Evolutionary conservation across 1,140 invertebrate species (phyloP), one percentile per base, ranked within the genome.

Genomic region (Drosophila tropicalis): DNA sequence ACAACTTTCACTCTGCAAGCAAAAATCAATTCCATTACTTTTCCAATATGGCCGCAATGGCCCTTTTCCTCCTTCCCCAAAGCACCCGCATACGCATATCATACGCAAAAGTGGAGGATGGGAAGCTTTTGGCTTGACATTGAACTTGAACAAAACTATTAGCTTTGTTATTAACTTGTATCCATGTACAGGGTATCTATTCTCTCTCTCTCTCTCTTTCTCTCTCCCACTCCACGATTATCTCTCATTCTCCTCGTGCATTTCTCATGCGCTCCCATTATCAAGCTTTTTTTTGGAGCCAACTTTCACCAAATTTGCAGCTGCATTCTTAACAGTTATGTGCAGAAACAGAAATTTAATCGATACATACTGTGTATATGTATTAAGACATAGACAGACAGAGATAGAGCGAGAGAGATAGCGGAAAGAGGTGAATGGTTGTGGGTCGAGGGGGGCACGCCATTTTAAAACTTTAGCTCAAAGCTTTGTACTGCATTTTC

Each of bases 391-490:
- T 58, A 9, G 39, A 47, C 7, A 44, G 15, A 29, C 29, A 68
- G 61, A 68, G 54, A 68, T 39, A 67, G 41, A 65, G n/a, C 67
- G 57, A 63, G 15, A 63, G 29, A 65, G 54, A 70, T 29, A 29
- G 29, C 29, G 29, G 29, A 6, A 29, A 29, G 29, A 29, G 29
- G 29, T 29, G 29, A 29, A 29, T 5, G 5, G 29, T 29, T 29
- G 5, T 29, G 29, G 29, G 29, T 3, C 25, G 44, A 29, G 36
- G 13, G 39, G 19, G 61, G 57, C 76, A 70, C 83, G 83, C 83
- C 83, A 82, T 86, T 86, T 86, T 82, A 86, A 77, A 87, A 87
- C 72, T 87, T 86, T 76, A 67, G 63, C 79, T 70, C 76, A 76
- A 87, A 87, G 83, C 83, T 86, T 76, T 65, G 39, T 51, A 60